Conservation (phyloP, 2,113 vertebrate genomes). For the Gnathonemus longibarbis region DNA sequence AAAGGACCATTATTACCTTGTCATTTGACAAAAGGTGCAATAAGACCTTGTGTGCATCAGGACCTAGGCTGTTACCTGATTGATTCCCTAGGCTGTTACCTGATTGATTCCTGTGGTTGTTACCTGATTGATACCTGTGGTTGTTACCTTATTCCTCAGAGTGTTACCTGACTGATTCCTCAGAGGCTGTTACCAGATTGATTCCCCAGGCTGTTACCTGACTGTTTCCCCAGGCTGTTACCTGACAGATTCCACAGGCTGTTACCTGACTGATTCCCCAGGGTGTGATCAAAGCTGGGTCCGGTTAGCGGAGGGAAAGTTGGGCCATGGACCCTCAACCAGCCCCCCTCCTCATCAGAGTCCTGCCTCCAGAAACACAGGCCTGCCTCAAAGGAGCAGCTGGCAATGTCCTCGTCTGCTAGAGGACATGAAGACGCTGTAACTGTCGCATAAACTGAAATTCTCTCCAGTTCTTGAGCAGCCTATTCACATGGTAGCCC, state of each 20-base stretch:
- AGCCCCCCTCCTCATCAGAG: slow-evolving; percentile 60
- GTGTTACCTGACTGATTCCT: neutral
- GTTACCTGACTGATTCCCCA: slow-evolving; percentile 61
- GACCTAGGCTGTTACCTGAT: neutral
- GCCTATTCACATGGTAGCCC: neutral
- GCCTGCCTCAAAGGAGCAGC: slow-evolving; percentile 75
- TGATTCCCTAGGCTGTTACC: neutral
- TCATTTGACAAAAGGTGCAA: neutral
- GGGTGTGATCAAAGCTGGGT: slow-evolving; percentile 78
- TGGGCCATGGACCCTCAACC: slow-evolving; percentile 60
- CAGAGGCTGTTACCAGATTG: neutral
- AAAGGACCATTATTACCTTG: neutral
- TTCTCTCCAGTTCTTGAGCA: neutral
- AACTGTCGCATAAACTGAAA: neutral
- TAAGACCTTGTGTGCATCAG: neutral
- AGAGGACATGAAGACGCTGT: neutral
- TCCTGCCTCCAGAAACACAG: slow-evolving; percentile 82
- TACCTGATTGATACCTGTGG: slow-evolving; percentile 41
- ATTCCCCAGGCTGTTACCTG: neutral
- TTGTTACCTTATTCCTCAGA: slow-evolving; percentile 41
- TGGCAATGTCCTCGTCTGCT: slow-evolving; percentile 73
- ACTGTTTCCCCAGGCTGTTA: neutral
- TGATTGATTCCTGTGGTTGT: neutral
- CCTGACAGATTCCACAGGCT: too few species aligned
- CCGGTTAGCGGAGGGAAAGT: slow-evolving; percentile 59